A percentile compares a stretch with the other conserved stretches of the same genome.
Conservation (phyloP, 2,888 invertebrate species). For the Troides aeacus region DNA sequence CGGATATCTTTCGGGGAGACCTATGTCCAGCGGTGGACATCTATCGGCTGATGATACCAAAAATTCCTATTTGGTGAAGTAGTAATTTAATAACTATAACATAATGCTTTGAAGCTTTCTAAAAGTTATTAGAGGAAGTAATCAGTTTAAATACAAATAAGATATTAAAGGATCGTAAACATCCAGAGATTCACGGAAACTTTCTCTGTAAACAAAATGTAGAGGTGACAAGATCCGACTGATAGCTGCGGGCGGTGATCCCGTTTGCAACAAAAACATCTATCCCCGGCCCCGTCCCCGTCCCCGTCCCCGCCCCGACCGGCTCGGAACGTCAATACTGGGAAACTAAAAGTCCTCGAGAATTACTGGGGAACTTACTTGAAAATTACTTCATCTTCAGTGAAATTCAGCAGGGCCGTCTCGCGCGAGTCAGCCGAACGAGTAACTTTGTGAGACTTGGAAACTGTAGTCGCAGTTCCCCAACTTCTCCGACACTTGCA, state of each 20-base stretch:
- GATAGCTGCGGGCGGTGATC: slow-evolving; percentile 7
- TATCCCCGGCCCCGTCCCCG: slow-evolving; percentile 37
- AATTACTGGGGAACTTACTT: slow-evolving; percentile 39
- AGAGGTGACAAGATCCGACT: slow-evolving; percentile 12
- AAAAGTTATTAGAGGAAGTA: too few relatives aligned
- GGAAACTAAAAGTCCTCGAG: slow-evolving; percentile 39
- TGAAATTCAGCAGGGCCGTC: slow-evolving; percentile 39
- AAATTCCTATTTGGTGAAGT: too few relatives aligned
- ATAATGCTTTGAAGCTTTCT: too few relatives aligned
- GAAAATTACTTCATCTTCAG: slow-evolving; percentile 54
- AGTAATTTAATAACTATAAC: too few relatives aligned
- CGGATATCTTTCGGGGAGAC: too few relatives aligned
- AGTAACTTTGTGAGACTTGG: slow-evolving; percentile 44
- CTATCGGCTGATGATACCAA: too few relatives aligned
- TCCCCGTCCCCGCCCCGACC: slow-evolving; percentile 34
- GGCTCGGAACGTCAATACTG: slow-evolving; percentile 40
- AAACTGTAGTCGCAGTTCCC: slow-evolving; percentile 46
- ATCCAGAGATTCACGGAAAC: background rate
- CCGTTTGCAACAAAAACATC: slow-evolving; percentile 28
- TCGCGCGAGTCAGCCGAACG: slow-evolving; percentile 47
- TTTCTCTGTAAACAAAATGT: slow-evolving; percentile 9
- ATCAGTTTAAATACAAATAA: too few relatives aligned
- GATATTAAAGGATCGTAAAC: background rate
- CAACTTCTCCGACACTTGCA: slow-evolving; percentile 65
- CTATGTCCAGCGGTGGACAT: too few relatives aligned